Evolutionary conservation across 2,113 vertebrate species (phyloP).

Genomic region (Geothlypis trichas): DNA sequence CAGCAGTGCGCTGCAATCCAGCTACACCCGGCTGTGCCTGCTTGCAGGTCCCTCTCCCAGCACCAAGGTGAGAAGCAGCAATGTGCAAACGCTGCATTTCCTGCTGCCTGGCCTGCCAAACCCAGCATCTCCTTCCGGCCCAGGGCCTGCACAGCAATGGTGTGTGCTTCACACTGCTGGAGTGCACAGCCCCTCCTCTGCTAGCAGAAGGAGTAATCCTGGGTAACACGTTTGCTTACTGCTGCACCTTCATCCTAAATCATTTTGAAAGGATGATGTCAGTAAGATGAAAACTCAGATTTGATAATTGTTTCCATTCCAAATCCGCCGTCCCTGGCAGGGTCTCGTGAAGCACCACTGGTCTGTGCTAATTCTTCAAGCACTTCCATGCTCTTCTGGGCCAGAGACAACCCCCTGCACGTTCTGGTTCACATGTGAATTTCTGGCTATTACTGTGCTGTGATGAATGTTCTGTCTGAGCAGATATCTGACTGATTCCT

Average conservation of each 20-base stretch:
- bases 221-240: rapidly evolving
- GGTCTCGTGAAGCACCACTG: not conserved
- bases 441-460: not conserved
- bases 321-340: rapidly evolving
- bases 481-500: not conserved
- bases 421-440: not conserved
- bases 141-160: rapidly evolving
- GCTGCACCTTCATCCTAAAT: not conserved
- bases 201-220: not conserved
- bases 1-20: not conserved
- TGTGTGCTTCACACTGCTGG: rapidly evolving
- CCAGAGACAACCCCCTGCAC: not conserved
- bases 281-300: not conserved
- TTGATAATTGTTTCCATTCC: not conserved
- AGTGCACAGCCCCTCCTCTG: not conserved
- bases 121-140: not conserved
- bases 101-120: not conserved
- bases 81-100: not conserved
- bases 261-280: not conserved
- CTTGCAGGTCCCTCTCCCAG: not conserved
- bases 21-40: not conserved
- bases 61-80: not conserved
- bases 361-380: not conserved
- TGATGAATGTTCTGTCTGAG: not conserved
- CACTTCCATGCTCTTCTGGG: not conserved